Percentiles rank a stretch among this genome's conserved stretches.
Evolutionary conservation across 2,113 vertebrate species (phyloP).

Genomic region (Rhombomys opimus): DNA sequence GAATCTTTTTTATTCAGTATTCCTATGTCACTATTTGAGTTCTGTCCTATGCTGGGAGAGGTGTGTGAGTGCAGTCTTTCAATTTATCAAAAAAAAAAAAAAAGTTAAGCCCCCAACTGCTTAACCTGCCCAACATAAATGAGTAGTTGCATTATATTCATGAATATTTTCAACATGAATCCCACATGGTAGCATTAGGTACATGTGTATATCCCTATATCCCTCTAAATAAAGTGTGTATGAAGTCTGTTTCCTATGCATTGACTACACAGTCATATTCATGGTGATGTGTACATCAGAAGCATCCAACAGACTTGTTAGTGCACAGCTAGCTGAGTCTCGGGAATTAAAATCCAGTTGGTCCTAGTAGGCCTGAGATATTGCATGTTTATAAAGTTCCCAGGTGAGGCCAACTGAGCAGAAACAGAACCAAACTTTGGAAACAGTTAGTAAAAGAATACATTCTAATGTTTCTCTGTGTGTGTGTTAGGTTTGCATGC

Average conservation of each 20-base stretch:
- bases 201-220: not conserved
- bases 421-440: not conserved
- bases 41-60: not conserved
- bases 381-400: not conserved
- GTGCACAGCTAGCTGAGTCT: not conserved
- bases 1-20: not conserved
- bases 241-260: not conserved
- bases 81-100: not conserved
- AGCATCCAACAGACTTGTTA: not conserved
- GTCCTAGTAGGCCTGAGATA: not conserved
- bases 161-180: not conserved
- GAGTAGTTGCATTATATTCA: not conserved
- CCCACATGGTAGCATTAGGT: not conserved
- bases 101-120: not conserved
- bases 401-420: not conserved
- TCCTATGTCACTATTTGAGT: fast-evolving
- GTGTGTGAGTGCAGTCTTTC: not conserved
- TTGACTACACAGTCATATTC: not conserved
- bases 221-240: not conserved
- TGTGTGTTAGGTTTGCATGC: not conserved
- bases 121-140: not conserved
- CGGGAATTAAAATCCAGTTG: not conserved
- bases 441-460: not conserved
- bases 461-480: not conserved
- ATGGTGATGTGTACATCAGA: not conserved